Conservation (phyloP, 2,113 vertebrate genomes). For the Channa maculata region DNA sequence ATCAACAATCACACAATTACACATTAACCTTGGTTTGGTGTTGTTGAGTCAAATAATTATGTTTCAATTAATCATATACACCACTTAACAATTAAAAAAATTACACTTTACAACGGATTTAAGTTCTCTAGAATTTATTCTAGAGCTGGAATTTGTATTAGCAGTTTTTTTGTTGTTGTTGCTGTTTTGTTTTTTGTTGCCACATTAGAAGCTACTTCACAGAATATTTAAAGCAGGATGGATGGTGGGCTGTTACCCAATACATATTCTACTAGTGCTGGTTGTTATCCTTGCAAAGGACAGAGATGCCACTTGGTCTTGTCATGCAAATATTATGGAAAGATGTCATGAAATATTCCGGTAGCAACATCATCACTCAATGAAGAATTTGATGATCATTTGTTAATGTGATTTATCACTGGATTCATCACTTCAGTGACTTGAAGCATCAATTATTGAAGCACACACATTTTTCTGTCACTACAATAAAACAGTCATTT, state of each 20-base stretch:
- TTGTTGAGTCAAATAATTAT: too few species aligned
- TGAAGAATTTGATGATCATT: constrained; percentile 3
- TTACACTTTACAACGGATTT: too few species aligned
- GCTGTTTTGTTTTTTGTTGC: too few species aligned
- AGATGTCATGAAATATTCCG: not conserved
- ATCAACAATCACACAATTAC: too few species aligned
- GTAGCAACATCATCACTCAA: not conserved
- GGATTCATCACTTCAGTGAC: constrained; percentile 5
- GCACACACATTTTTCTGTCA: not conserved
- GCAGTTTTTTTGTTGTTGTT: too few species aligned
- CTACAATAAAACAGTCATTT: not conserved
- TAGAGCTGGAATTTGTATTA: too few species aligned
- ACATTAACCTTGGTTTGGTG: too few species aligned
- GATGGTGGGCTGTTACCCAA: not conserved
- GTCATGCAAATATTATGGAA: not conserved
- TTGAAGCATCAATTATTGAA: not conserved
- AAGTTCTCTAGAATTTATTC: too few species aligned
- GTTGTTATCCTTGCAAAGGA: not conserved
- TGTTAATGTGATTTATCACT: not conserved
- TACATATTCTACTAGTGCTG: not conserved
- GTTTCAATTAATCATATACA: too few species aligned
- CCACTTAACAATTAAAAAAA: too few species aligned
- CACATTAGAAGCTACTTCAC: too few species aligned
- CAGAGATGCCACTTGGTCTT: not conserved
- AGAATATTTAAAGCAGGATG: too few species aligned